phyloP scores from a whole-genome alignment of 2,888 invertebrate species.

The Phalangium opilio region DNA sequence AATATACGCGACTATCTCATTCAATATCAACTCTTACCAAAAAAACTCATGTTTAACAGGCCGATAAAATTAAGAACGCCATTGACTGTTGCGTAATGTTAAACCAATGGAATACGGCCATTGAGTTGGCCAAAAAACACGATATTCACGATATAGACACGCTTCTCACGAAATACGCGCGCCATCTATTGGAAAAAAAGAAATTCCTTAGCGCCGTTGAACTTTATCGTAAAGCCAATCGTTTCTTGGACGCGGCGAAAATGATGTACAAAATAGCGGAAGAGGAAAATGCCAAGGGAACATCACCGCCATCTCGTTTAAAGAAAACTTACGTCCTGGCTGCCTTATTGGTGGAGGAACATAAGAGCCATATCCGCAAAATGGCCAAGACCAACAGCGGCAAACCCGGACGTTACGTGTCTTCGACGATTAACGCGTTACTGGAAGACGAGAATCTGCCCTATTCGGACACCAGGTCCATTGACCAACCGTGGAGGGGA shows the following conservation, averaged over 20 bases:
- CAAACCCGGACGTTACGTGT: not conserved
- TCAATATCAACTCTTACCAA: too few species aligned
- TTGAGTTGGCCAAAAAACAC: constrained; percentile 61
- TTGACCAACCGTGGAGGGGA: constrained; percentile 21
- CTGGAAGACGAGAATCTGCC: constrained; percentile 5
- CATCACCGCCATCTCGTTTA: constrained; percentile 45
- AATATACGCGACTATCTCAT: too few species aligned
- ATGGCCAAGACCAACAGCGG: constrained; percentile 4
- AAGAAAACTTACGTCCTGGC: constrained; percentile 85
- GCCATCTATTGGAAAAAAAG: constrained; percentile 58
- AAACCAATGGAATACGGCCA: constrained; percentile 74
- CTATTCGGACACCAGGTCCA: not conserved
- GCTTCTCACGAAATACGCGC: constrained; percentile 57
- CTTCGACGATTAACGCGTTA: constrained; percentile 1
- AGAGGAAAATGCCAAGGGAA: constrained; percentile 50
- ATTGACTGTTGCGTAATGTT: constrained; percentile 67
- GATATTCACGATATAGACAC: constrained; percentile 58
- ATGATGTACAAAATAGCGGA: constrained; percentile 56
- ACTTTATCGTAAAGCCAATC: constrained; percentile 63
- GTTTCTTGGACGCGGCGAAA: constrained; percentile 64
- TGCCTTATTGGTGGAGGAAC: constrained; percentile 64
- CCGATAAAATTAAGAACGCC: constrained; percentile 58
- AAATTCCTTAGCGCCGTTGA: constrained; percentile 65
- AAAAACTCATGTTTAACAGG: too few species aligned
- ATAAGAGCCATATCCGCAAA: constrained; percentile 31